Percentiles rank a stretch among this genome's conserved stretches.
Evolutionary conservation across 2,888 invertebrate species (phyloP).

Genomic region (Lagria hirta): DNA sequence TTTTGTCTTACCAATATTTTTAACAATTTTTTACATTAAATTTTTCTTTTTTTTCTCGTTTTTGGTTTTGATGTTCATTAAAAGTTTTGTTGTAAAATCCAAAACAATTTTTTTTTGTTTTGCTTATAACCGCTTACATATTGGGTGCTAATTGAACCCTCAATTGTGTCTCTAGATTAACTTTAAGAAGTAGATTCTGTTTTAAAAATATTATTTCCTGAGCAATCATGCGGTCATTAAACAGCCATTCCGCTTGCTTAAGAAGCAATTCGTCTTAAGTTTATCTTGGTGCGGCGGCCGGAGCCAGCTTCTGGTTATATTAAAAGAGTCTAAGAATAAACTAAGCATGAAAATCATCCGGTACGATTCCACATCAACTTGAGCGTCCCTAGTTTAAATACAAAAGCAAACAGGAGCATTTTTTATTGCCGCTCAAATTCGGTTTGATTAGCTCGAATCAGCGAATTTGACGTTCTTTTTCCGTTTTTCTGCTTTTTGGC

Average conservation of each 20-base stretch:
- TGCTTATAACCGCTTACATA: no score
- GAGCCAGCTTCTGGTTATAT: constrained; percentile 15
- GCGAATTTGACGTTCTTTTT: constrained; percentile 32
- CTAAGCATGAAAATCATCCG: constrained; percentile 32
- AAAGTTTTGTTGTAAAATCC: no score
- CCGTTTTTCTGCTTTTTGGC: constrained; percentile 13
- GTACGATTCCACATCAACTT: constrained; percentile 26
- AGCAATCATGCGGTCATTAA: constrained; percentile 19
- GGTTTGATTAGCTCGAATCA: constrained; percentile 33
- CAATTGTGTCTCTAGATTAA: no score
- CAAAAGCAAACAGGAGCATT: constrained; percentile 31
- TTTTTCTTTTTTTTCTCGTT: no score
- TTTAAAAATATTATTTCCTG: no score
- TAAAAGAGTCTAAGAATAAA: constrained; percentile 32
- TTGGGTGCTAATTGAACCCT: no score
- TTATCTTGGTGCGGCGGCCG: constrained; percentile 16
- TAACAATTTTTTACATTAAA: no score
- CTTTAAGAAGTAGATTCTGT: no score
- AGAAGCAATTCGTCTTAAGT: constrained; percentile 22
- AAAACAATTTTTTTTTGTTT: no score
- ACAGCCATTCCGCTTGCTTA: constrained; percentile 12
- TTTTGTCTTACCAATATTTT: no score
- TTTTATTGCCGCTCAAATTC: constrained; percentile 33
- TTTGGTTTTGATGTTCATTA: no score
- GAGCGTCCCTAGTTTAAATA: constrained; percentile 34